Conservation (phyloP, 2,797 vertebrate species). For the Molossus alvarezi region DNA sequence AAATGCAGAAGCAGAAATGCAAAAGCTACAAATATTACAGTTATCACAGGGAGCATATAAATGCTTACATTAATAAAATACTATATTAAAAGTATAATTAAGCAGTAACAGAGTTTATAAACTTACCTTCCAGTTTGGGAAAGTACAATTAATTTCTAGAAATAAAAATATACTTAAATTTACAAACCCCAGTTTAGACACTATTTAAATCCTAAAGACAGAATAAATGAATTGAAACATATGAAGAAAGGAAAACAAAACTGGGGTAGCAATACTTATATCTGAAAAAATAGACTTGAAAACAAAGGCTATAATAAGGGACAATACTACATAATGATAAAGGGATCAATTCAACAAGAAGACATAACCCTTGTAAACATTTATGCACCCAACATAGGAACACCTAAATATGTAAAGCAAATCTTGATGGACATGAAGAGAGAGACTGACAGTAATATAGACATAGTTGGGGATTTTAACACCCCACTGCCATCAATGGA, state of each 20-base stretch:
- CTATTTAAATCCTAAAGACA: conserved; percentile 13
- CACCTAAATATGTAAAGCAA: neutral
- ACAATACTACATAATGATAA: neutral
- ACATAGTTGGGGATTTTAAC: neutral
- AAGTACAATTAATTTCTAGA: conserved; percentile 38
- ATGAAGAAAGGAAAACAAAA: neutral
- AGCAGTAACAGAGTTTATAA: conserved; percentile 16
- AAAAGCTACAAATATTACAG: neutral
- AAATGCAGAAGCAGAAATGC: neutral
- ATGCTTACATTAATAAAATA: conserved; percentile 6
- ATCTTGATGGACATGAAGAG: neutral
- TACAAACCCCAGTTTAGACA: conserved; percentile 4
- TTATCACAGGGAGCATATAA: conserved; percentile 13
- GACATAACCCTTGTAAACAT: neutral
- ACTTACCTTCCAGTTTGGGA: neutral
- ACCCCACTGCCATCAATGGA: neutral
- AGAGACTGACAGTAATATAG: neutral
- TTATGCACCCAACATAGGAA: neutral
- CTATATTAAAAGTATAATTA: conserved; percentile 40
- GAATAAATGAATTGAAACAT: neutral
- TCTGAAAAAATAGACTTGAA: neutral
- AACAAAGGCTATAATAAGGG: neutral
- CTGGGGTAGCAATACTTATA: neutral
- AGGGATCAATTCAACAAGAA: neutral
- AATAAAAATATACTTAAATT: conserved; percentile 42